A percentile compares a stretch with the other conserved stretches of the same genome.
Conservation (phyloP, 2,888 invertebrate species). For the Eupithecia insigniata region DNA sequence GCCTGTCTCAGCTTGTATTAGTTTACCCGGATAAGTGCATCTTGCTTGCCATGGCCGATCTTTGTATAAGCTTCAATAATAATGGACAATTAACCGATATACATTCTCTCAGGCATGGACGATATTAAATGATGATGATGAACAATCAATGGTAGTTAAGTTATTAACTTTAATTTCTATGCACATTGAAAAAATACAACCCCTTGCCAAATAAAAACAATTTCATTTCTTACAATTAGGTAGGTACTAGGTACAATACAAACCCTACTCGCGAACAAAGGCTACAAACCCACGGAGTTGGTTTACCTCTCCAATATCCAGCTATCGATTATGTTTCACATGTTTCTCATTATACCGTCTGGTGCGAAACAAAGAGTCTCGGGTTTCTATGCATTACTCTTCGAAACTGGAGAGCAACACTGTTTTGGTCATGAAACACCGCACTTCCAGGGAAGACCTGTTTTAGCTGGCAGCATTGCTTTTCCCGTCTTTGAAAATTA, state of each 20-base stretch:
- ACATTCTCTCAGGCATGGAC: too few relatives aligned
- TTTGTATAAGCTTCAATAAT: too few relatives aligned
- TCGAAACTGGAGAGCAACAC: slow-evolving; percentile 62
- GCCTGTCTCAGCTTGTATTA: background rate
- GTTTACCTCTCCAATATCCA: slow-evolving; percentile 73
- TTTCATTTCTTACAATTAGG: slow-evolving; percentile 53
- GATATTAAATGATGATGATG: background rate
- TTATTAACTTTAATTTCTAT: too few relatives aligned
- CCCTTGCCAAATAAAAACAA: background rate
- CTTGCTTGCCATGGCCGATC: too few relatives aligned
- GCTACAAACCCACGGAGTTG: slow-evolving; percentile 66
- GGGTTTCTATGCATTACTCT: slow-evolving; percentile 72
- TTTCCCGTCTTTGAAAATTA: slow-evolving; percentile 60
- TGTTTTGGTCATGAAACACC: slow-evolving; percentile 73
- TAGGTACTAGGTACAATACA: slow-evolving; percentile 41
- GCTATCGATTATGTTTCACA: slow-evolving; percentile 78
- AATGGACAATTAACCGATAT: too few relatives aligned
- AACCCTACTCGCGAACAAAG: slow-evolving; percentile 62
- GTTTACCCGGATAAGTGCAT: background rate
- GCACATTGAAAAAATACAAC: background rate
- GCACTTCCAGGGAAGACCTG: slow-evolving; percentile 68
- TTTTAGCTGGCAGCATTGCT: slow-evolving; percentile 62
- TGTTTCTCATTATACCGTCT: slow-evolving; percentile 82
- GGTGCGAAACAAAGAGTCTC: slow-evolving; percentile 79
- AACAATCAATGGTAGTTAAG: background rate